Conservation (phyloP, 2,797 vertebrate species). For the Kryptopterus vitreolus region DNA sequence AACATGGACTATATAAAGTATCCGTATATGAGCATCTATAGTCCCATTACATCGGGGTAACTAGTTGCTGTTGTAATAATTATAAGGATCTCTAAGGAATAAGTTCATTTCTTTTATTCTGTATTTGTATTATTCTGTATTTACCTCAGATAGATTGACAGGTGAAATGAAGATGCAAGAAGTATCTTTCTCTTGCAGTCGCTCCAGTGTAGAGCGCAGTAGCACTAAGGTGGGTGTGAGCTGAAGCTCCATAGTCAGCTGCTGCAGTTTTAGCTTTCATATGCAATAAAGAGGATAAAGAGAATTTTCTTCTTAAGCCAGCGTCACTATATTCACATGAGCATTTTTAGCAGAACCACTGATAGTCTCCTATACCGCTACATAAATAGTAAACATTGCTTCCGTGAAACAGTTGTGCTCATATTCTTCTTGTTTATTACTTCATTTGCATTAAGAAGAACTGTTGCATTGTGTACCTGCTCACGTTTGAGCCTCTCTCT, state of each 20-base stretch:
- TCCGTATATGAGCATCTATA: neutral
- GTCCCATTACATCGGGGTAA: neutral
- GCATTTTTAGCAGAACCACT: neutral
- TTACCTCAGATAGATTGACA: conserved; percentile 89
- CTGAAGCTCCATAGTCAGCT: conserved; percentile 89
- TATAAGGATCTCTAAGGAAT: neutral
- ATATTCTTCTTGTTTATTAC: neutral
- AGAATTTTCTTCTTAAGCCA: neutral
- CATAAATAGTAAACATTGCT: neutral
- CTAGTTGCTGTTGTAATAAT: neutral
- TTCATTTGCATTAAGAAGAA: neutral
- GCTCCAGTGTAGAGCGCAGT: conserved; percentile 88
- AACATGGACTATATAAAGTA: neutral
- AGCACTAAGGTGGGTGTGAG: conserved; percentile 89
- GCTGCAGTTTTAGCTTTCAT: conserved; percentile 89
- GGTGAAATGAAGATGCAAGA: conserved; percentile 92
- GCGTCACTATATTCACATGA: neutral
- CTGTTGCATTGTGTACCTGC: conserved; percentile 37
- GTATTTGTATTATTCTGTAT: conserved; percentile 46
- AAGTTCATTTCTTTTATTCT: conserved; percentile 15
- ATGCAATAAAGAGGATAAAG: neutral
- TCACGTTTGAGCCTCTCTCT: conserved; percentile 81
- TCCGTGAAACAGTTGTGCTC: neutral
- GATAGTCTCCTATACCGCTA: neutral
- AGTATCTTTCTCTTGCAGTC: conserved; percentile 93